phyloP scores from a whole-genome alignment of 2,797 vertebrate species.

The Pseudotriccus pelzelni region DNA sequence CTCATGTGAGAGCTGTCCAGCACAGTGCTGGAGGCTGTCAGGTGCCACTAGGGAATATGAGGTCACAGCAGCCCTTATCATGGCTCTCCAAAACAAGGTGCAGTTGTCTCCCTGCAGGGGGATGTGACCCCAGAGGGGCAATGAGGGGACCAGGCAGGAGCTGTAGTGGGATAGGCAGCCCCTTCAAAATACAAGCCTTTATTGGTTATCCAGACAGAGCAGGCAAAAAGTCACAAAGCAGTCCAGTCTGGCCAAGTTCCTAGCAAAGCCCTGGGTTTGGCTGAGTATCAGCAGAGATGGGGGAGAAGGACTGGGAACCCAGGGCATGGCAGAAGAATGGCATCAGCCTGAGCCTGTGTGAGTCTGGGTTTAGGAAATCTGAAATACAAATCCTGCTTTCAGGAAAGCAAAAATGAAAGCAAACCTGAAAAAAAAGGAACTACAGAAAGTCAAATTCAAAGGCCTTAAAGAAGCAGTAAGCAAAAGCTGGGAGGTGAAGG shows the following conservation, averaged over 20 bases:
- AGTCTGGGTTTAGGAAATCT: background rate
- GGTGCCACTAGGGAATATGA: rapidly evolving
- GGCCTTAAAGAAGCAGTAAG: background rate
- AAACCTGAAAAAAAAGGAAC: background rate
- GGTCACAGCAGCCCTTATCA: background rate
- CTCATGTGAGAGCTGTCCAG: rapidly evolving
- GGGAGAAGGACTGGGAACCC: background rate
- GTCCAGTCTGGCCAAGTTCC: background rate
- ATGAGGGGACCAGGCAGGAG: background rate
- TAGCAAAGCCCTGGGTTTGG: background rate
- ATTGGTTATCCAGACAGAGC: background rate
- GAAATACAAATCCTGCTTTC: background rate
- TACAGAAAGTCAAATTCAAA: background rate
- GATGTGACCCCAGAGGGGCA: background rate
- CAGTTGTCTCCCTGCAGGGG: background rate
- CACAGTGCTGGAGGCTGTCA: background rate
- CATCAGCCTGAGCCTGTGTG: background rate
- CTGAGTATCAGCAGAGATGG: background rate
- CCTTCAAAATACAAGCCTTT: background rate
- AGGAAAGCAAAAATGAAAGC: background rate
- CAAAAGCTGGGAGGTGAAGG: background rate
- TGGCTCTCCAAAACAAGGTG: background rate
- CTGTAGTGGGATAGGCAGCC: background rate
- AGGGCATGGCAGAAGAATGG: background rate
- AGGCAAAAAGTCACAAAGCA: background rate